Evolutionary conservation across 1,140 invertebrate species (phyloP).

Genomic region (Mamestra configurata): DNA sequence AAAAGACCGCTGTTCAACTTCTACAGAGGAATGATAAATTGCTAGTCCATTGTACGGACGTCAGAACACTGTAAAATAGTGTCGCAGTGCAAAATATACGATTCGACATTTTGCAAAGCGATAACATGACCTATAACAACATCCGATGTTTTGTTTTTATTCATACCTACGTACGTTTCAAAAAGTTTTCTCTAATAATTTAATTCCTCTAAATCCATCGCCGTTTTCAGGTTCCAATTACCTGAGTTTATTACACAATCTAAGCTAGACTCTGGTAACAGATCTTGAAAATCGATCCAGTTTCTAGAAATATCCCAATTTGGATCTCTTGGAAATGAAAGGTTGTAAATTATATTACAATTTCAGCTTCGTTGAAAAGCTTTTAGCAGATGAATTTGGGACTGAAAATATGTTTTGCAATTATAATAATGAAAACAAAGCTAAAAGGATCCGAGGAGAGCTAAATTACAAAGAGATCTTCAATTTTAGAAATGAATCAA

Average conservation of each 20-base stretch:
- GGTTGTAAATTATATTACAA: conserved; percentile 12
- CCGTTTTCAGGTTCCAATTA: background rate
- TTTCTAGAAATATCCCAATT: conserved; percentile 3
- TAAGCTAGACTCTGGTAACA: background rate
- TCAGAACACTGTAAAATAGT: background rate
- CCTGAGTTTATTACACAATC: background rate
- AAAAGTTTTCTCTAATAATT: background rate
- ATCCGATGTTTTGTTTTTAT: conserved; percentile 14
- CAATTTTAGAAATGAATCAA: too few species aligned
- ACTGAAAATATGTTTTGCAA: background rate
- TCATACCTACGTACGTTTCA: too few species aligned
- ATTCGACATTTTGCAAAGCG: background rate
- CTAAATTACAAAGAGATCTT: background rate
- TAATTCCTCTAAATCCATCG: background rate
- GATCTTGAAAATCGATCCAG: background rate
- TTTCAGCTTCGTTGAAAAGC: background rate
- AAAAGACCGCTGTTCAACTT: conserved; percentile 5
- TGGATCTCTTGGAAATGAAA: background rate
- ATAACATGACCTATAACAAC: conserved; percentile 30
- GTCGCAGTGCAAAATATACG: background rate
- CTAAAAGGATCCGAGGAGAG: background rate
- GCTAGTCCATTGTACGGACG: background rate
- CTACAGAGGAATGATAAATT: conserved; percentile 6
- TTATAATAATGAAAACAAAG: background rate
- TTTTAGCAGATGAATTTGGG: background rate